Evolutionary conservation across 2,797 vertebrate species (phyloP).

Genomic region (Phrynocephalus vlangalii): DNA sequence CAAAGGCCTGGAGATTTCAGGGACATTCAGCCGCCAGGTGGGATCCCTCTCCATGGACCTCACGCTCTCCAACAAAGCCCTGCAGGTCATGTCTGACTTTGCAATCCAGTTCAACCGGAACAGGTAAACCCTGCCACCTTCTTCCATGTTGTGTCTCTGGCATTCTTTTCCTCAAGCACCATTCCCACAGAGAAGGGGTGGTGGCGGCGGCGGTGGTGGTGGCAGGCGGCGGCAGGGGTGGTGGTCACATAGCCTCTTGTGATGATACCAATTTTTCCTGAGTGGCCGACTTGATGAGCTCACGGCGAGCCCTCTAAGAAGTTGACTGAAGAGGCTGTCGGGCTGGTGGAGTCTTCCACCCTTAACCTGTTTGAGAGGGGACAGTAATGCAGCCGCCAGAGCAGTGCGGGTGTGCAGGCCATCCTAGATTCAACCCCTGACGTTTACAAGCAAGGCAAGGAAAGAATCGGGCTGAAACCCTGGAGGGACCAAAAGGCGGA

Average conservation of each 20-base stretch:
- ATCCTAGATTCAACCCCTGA: too few species aligned
- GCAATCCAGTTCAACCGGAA: slow-evolving; percentile 99
- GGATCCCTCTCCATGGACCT: slow-evolving; percentile 96
- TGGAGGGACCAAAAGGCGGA: too few species aligned
- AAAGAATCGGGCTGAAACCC: too few species aligned
- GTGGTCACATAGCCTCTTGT: slow-evolving; percentile 60
- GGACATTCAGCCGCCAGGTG: slow-evolving; percentile 91
- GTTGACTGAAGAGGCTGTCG: slow-evolving; percentile 78
- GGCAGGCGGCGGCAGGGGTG: too few species aligned
- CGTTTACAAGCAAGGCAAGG: too few species aligned
- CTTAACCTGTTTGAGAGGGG: too few species aligned
- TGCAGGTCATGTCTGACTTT: slow-evolving; percentile 97
- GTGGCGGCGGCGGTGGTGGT: too few species aligned
- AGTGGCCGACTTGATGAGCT: slow-evolving; percentile 71
- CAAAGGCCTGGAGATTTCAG: slow-evolving; percentile 95
- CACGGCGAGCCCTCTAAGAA: slow-evolving; percentile 81
- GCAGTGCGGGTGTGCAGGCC: too few species aligned
- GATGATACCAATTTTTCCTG: slow-evolving; percentile 76
- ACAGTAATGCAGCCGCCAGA: too few species aligned
- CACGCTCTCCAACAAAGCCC: slow-evolving; percentile 93
- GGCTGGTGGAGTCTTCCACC: background rate
- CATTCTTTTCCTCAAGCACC: too few species aligned
- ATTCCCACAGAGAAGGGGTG: too few species aligned
- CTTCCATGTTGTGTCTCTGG: background rate
- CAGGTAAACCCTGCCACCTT: slow-evolving; percentile 79